Percentiles rank a stretch among this genome's conserved stretches.
phyloP scores from a whole-genome alignment of 1,140 invertebrate species.

The Drosophila navojoa region DNA sequence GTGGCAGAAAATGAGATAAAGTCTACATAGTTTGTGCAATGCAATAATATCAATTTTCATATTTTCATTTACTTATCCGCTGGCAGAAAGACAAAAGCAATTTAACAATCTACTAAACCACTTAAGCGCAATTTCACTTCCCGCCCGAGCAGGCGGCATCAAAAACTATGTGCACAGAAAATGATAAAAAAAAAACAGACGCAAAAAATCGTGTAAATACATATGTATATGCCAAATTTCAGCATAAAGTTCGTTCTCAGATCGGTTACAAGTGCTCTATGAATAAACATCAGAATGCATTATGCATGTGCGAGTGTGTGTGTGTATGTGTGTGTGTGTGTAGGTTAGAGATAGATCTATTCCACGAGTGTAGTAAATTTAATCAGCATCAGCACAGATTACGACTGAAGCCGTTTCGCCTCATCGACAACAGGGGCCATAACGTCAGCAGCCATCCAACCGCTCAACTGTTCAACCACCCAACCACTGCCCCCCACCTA shows the following conservation, averaged over 20 bases:
- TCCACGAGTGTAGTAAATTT: conserved; percentile 60
- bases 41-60: conserved; percentile 80
- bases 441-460: conserved; percentile 13
- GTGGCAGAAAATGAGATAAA: conserved; percentile 61
- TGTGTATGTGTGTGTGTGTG: no score
- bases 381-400: conserved; percentile 62
- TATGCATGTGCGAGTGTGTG: conserved; percentile 9
- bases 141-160: conserved; percentile 18
- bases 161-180: conserved; percentile 11
- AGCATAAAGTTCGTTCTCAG: conserved; percentile 23
- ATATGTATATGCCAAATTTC: conserved; percentile 11
- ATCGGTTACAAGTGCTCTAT: conserved; percentile 43
- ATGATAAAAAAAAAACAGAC: conserved; percentile 13
- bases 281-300: conserved; percentile 68
- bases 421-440: conserved; percentile 45
- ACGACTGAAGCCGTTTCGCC: conserved; percentile 35
- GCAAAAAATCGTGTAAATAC: neutral
- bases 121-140: conserved; percentile 74
- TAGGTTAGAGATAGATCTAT: conserved; percentile 22
- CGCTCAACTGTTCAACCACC: conserved; percentile 2
- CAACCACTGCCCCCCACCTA: neutral
- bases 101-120: conserved; percentile 80
- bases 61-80: conserved; percentile 64
- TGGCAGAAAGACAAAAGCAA: conserved; percentile 76
- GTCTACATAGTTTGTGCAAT: conserved; percentile 65